Evolutionary conservation across 2,888 invertebrate genomes (phyloP).

Genomic region (Parelbella ahira): DNA sequence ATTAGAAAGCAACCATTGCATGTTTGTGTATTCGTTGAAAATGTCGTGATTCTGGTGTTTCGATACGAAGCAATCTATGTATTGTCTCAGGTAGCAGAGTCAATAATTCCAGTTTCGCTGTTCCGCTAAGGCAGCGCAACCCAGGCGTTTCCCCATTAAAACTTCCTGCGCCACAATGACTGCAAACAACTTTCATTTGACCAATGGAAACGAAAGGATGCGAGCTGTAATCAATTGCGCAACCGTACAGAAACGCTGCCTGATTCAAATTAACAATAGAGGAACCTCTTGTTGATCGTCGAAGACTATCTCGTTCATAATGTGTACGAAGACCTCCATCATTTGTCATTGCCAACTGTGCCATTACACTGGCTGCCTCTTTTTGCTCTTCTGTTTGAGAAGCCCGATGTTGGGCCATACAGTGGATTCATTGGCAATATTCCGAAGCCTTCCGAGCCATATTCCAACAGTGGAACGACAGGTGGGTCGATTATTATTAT

Average conservation of each 20-base stretch:
- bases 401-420: conserved; percentile 38
- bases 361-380: too few relatives aligned
- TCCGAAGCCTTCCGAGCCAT: too few relatives aligned
- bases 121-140: too few relatives aligned
- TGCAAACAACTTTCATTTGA: conserved; percentile 36
- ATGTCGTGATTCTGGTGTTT: too few relatives aligned
- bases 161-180: conserved; percentile 37
- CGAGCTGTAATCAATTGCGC: conserved; percentile 37
- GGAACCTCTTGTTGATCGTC: conserved; percentile 36
- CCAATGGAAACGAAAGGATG: conserved; percentile 35
- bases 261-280: conserved; percentile 43
- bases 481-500: too few relatives aligned
- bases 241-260: conserved; percentile 40
- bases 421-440: too few relatives aligned
- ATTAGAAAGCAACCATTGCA: too few relatives aligned
- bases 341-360: conserved; percentile 39
- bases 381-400: conserved; percentile 39
- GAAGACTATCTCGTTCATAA: conserved; percentile 37
- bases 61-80: too few relatives aligned
- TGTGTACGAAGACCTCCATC: conserved; percentile 35
- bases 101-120: too few relatives aligned
- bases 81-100: too few relatives aligned
- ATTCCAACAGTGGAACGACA: too few relatives aligned
- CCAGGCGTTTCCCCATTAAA: conserved; percentile 34
- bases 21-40: too few relatives aligned